These are phyloP conservation scores for Cheilosia urbana DNA, from an alignment of 2,888 invertebrate species.

Conservation along the genomic window DNA sequence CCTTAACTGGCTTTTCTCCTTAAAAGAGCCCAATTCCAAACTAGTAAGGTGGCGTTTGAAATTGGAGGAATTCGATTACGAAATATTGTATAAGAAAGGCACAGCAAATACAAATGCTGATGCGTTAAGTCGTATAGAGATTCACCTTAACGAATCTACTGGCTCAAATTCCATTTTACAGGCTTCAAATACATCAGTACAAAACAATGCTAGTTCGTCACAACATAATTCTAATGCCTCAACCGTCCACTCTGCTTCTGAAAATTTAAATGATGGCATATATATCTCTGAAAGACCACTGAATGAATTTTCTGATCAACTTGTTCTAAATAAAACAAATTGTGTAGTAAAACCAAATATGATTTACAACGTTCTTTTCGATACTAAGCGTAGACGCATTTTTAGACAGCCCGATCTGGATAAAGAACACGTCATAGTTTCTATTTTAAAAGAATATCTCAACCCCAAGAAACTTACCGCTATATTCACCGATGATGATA, in stretches of 20 bases:
- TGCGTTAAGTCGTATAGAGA: no score
- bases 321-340: constrained; percentile 1
- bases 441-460: not conserved
- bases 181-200: not conserved
- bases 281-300: constrained; percentile 6
- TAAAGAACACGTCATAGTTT: not conserved
- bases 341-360: constrained; percentile 7
- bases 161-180: not conserved
- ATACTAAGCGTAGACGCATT: not conserved
- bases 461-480: not conserved
- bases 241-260: no score
- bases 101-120: no score
- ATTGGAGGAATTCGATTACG: no score
- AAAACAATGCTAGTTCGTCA: not conserved
- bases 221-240: no score
- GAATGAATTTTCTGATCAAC: not conserved
- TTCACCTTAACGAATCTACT: not conserved
- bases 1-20: constrained; percentile 8
- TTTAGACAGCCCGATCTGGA: not conserved
- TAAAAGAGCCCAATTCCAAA: constrained; percentile 4
- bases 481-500: not conserved
- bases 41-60: no score
- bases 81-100: no score
- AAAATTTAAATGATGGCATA: not conserved
- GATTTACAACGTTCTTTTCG: constrained; percentile 3